Conservation (phyloP, 2,113 vertebrate genomes). For the Ia io region DNA sequence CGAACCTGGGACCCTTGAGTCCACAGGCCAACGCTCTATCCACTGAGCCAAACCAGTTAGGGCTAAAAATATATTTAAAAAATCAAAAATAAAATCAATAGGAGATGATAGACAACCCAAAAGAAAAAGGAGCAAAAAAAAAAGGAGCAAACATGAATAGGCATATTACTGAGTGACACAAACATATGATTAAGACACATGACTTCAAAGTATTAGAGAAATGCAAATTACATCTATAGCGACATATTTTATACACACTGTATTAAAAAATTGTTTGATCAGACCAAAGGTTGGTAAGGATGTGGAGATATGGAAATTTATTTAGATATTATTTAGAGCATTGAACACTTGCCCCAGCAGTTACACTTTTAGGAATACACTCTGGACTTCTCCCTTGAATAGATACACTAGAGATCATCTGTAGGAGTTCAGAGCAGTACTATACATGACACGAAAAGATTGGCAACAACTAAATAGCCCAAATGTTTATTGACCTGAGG, state of each 20-base stretch:
- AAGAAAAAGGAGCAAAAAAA: neutral
- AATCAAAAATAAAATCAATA: neutral
- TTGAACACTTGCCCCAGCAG: neutral
- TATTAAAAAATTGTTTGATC: neutral
- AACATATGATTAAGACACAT: neutral
- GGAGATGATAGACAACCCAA: neutral
- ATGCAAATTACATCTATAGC: neutral
- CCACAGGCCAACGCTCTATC: too few species aligned
- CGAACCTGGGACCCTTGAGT: too few species aligned
- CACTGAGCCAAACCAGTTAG: too few species aligned
- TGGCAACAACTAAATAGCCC: neutral
- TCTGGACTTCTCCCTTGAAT: neutral
- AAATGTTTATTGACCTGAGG: neutral
- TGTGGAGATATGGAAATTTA: neutral
- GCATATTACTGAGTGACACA: neutral
- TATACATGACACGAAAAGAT: neutral
- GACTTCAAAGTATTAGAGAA: neutral
- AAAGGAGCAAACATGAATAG: neutral
- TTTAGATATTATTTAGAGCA: neutral
- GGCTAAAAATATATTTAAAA: too few species aligned
- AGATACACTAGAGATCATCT: neutral
- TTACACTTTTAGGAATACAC: neutral
- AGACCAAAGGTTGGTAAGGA: neutral
- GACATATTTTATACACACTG: neutral
- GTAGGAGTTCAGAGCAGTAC: neutral